Conservation (phyloP, 2,113 vertebrate genomes). For the Toxotes jaculatrix region DNA sequence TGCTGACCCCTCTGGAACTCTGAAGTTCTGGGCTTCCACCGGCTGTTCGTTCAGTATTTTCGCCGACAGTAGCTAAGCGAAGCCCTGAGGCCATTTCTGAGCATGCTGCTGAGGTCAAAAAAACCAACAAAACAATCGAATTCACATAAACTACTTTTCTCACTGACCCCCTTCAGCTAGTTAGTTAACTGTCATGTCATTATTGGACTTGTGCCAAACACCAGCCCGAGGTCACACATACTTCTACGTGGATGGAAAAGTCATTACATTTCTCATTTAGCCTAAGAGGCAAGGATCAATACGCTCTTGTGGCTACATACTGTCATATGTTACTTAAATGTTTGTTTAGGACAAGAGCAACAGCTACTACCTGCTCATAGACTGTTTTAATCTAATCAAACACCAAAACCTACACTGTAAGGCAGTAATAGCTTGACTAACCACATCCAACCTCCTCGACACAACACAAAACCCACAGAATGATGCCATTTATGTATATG, state of each 20-base stretch:
- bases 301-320: background rate
- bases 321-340: background rate
- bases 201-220: constrained; percentile 31
- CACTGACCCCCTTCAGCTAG: constrained; percentile 20
- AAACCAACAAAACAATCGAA: constrained; percentile 25
- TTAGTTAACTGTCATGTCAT: constrained; percentile 35
- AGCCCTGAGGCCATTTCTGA: constrained; percentile 12
- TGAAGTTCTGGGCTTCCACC: background rate
- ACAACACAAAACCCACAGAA: no score
- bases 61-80: background rate
- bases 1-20: background rate
- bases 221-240: constrained; percentile 33
- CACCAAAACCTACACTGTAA: no score
- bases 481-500: no score
- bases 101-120: constrained; percentile 24
- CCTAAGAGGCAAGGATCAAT: constrained; percentile 20
- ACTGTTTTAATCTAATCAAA: no score
- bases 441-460: background rate
- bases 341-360: background rate
- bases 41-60: background rate
- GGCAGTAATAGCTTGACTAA: background rate
- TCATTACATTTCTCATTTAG: constrained; percentile 35
- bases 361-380: no score
- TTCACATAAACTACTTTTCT: constrained; percentile 14
- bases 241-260: constrained; percentile 38